These are phyloP conservation scores for Amia ocellicauda DNA, from an alignment of 2,113 vertebrate genomes.

Conservation along the genomic window DNA sequence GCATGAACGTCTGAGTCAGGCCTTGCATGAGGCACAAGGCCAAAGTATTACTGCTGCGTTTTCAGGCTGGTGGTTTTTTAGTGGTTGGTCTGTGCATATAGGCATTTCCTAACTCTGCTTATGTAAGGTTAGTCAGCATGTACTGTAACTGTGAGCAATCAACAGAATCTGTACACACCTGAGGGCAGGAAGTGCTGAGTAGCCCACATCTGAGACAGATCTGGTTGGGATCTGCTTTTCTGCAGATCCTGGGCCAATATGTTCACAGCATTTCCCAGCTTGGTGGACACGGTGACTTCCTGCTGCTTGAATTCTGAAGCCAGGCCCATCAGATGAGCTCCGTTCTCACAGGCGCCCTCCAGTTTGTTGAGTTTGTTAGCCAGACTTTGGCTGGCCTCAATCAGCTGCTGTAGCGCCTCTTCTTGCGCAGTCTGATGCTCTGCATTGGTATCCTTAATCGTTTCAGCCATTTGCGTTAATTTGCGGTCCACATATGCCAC, in stretches of 20 bases:
- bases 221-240: conserved; percentile 56
- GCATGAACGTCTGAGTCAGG: no score
- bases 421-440: conserved; percentile 42
- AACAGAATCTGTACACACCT: conserved; percentile 60
- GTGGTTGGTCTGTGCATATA: no score
- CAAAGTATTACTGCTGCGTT: no score
- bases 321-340: conserved; percentile 31
- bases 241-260: conserved; percentile 56
- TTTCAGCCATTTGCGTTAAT: conserved; percentile 48
- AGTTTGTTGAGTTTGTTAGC: conserved; percentile 58
- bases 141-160: background rate
- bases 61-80: no score
- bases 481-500: conserved; percentile 51
- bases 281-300: conserved; percentile 2
- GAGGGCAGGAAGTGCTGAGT: conserved; percentile 65
- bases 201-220: conserved; percentile 49
- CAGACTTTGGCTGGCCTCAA: conserved; percentile 56
- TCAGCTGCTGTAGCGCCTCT: conserved; percentile 58
- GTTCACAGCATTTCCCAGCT: conserved; percentile 32
- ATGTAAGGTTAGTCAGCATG: conserved; percentile 1
- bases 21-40: no score
- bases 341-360: conserved; percentile 57
- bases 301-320: conserved; percentile 31
- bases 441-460: conserved; percentile 26
- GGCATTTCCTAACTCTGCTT: background rate